Evolutionary conservation across 1,140 invertebrate genomes (phyloP).

Genomic region (Rhysida immarginata): DNA sequence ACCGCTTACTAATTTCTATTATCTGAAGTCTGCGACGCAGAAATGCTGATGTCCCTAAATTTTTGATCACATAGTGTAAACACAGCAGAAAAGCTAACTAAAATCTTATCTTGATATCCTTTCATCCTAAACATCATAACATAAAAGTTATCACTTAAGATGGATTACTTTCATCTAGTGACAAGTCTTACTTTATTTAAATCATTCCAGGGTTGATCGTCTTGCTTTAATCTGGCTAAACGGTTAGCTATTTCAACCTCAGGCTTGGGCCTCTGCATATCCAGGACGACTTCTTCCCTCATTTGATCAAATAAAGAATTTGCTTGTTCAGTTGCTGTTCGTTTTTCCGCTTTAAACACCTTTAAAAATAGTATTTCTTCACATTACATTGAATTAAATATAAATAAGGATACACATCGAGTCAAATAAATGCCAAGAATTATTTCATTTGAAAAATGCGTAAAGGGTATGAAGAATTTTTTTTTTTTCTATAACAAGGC

Average conservation of each 20-base stretch:
- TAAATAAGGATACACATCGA: too few species aligned
- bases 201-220: constrained; percentile 10
- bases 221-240: constrained; percentile 11
- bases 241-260: constrained; percentile 16
- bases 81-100: neutral
- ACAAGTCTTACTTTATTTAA: constrained; percentile 1
- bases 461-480: too few species aligned
- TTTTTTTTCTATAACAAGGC: too few species aligned
- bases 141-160: neutral
- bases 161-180: neutral
- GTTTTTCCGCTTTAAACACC: too few species aligned
- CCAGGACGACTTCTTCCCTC: constrained; percentile 12
- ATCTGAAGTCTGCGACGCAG: too few species aligned
- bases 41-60: neutral
- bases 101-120: neutral
- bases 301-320: constrained; percentile 11
- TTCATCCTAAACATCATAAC: neutral
- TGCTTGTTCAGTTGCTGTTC: constrained; percentile 11
- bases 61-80: neutral
- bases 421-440: too few species aligned
- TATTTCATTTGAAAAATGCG: too few species aligned
- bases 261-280: constrained; percentile 11
- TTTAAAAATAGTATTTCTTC: too few species aligned
- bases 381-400: too few species aligned
- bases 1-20: too few species aligned